Evolutionary conservation across 1,140 invertebrate genomes (phyloP).

Genomic region (Habropoda laboriosa): DNA sequence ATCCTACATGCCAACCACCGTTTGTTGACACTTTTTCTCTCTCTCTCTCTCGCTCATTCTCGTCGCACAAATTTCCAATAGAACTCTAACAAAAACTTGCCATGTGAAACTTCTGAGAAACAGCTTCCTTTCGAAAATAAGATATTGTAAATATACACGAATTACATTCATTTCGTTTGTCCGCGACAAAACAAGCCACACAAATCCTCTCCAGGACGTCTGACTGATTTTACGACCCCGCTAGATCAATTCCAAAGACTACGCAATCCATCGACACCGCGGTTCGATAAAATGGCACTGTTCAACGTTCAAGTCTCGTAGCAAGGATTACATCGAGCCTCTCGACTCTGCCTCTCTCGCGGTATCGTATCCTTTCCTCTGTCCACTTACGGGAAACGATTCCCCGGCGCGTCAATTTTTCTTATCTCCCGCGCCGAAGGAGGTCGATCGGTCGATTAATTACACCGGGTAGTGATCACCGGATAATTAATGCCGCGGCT

Average conservation of each 20-base stretch:
- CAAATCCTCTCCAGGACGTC: too few relatives aligned
- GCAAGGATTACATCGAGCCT: neutral
- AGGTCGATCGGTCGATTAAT: slow-evolving; percentile 59
- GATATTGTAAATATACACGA: too few relatives aligned
- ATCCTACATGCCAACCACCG: too few relatives aligned
- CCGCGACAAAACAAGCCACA: too few relatives aligned
- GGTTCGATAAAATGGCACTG: neutral
- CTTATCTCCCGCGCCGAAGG: slow-evolving; percentile 45
- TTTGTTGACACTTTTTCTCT: too few relatives aligned
- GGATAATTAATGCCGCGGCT: slow-evolving; percentile 51
- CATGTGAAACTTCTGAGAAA: too few relatives aligned
- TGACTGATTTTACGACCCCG: neutral
- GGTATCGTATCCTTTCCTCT: neutral
- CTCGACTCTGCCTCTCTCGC: neutral
- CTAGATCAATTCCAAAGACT: neutral
- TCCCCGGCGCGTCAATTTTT: slow-evolving; percentile 33
- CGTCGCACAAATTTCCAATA: too few relatives aligned
- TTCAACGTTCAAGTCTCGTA: neutral
- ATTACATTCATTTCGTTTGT: too few relatives aligned
- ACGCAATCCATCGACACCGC: neutral
- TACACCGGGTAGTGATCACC: slow-evolving; percentile 49
- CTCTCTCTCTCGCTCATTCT: too few relatives aligned
- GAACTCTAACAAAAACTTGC: too few relatives aligned
- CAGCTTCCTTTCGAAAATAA: too few relatives aligned
- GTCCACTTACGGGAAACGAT: neutral